Evolutionary conservation across 2,797 vertebrate genomes (phyloP), one percentile per base, ranked within the genome.

Genomic region (Neosilurus mollespiculum): DNA sequence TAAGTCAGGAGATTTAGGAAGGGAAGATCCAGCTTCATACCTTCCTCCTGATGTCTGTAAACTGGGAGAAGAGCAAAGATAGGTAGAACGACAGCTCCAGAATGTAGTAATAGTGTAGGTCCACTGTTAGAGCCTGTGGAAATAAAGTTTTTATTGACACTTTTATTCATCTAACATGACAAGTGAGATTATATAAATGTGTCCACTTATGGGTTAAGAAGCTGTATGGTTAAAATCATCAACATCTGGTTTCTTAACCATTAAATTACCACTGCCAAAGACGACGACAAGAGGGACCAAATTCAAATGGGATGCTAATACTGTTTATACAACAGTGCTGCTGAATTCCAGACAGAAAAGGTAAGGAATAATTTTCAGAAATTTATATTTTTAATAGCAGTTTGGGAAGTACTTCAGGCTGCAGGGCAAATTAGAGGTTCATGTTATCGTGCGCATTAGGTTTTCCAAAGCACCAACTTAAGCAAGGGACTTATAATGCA

Each of bases 21-120:
- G 37, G 9, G 18, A 58, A 66, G 20, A 20, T 73, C 43, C 22
- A 18, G 30, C 58, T 69, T 90, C 95, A 93, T 97, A 99, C 98
- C 98, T 99, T 99, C 94, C 98, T 96, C 94, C 94, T 98, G 94
- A 99, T 97, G 84, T 99, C 98, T 90, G 95, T 97, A 92, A 99
- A 98, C 89, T 99, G 97, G 88, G 97, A 98, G 93, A 99, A 97
- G 93, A 98, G 95, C 91, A 99, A 92, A 81, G 98, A 99, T 94
- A 98, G 95, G 93, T 99, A 99, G 95, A 96, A 99, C 0, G 98
- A 98, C 89, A 99, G 93, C 93, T 99, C 96, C 92, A 99, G 91
- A 75, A 98, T 93, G 84, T 99, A 99, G 93, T 98, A 99, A 90
- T 98, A 99, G 92, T 99, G 97, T 90, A 99, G 92, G 88, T 99